Base-by-base conservation (phyloP, 2,888 invertebrate species). In the Ochropacha duplaris region DNA sequence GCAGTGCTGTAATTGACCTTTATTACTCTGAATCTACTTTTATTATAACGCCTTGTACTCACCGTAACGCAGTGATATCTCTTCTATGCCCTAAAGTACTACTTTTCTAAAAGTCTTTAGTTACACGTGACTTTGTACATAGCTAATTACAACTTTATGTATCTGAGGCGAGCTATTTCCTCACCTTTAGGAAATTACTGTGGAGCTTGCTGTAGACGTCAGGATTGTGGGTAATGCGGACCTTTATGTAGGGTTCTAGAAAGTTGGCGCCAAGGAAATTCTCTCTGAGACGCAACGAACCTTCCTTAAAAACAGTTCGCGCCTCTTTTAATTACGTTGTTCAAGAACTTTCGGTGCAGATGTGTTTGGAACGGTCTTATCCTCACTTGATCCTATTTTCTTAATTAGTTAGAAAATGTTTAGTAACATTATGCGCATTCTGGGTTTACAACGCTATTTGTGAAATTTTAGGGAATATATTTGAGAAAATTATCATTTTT, bases 181-280 rank as follows among this genome's bases (percentile, higher is more conserved):
- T 60, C 54, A 57, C 24, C 28, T 57, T 22, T 44, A 34, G 59
- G 57, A 60, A 60, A 55, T 60, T 52, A 49, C 34, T 44, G 52
- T 49, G 36, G 54, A 59, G 56, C 49, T 55, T 52, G 50, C 52
- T 55, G 54, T 55, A 49, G 54, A 44, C 24, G 39, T 54, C 36
- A 49, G 56, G 56, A 57, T 59, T 58, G 55, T 54, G 36, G 51
- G 56, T 58, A 57, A 61, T 58, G 57, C 57, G 31, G 31, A 12
- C 50, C 34, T 59, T 61, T 59, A 61, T 57, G 50, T 50, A 61
- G 57, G 44, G 52, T 36, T 36, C 58, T 58, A 49, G 52, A 56
- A 61, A 61, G 49, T 61, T 58, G 51, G 58, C 50, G 50, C 34
- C 28, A 50, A 59, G 55, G 49, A 57, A 61, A 57, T 59, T 54